Evolutionary conservation across 2,797 vertebrate genomes (phyloP).

Genomic region (Mus minutoides): DNA sequence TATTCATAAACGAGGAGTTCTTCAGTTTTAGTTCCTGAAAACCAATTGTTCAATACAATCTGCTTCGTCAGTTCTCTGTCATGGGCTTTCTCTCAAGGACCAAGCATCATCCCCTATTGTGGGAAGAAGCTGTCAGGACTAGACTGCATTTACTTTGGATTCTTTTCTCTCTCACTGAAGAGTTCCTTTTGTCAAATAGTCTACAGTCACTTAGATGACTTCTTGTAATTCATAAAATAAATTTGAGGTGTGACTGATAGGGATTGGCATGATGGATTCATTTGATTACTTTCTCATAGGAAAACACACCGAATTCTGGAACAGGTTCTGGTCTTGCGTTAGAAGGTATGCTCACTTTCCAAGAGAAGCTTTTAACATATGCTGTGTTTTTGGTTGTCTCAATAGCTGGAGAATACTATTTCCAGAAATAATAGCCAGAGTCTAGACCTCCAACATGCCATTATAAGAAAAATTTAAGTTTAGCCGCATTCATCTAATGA

Average conservation of each 20-base stretch:
- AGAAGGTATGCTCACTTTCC: background rate
- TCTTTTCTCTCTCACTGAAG: background rate
- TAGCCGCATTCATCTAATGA: background rate
- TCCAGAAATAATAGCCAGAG: background rate
- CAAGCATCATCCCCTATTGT: background rate
- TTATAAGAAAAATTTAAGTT: background rate
- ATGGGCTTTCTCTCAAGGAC: background rate
- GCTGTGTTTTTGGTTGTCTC: background rate
- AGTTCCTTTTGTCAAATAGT: background rate
- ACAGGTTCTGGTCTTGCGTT: background rate
- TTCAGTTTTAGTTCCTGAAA: background rate
- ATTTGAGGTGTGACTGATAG: background rate
- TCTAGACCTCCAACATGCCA: background rate
- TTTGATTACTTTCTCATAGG: conserved; percentile 10
- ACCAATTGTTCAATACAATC: background rate
- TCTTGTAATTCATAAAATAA: conserved; percentile 22
- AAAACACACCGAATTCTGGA: conserved; percentile 26
- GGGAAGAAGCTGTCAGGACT: background rate
- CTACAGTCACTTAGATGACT: background rate
- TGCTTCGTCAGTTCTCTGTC: background rate
- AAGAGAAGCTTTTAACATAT: background rate
- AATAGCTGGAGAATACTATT: background rate
- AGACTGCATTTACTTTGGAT: accelerated
- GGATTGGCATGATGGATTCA: background rate
- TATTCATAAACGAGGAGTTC: background rate